Evolutionary conservation across 1,140 invertebrate species (phyloP).

Genomic region (Lordiphosa stackelbergi): DNA sequence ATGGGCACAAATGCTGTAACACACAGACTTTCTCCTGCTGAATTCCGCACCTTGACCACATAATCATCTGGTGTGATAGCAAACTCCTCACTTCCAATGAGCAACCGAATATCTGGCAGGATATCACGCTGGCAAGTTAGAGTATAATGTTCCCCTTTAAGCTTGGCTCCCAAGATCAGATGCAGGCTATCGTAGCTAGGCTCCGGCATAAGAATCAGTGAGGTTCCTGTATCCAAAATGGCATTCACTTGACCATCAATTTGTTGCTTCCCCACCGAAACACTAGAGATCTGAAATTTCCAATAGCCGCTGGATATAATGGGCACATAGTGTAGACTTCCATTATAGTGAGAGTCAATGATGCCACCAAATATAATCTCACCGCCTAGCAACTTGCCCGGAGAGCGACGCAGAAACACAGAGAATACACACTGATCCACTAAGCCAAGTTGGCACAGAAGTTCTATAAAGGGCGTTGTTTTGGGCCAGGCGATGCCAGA

Average conservation of each 20-base stretch:
- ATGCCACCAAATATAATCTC: constrained; percentile 57
- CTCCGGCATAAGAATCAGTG: constrained; percentile 83
- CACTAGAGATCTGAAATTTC: constrained; percentile 53
- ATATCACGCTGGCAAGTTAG: constrained; percentile 9
- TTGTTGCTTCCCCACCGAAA: constrained; percentile 4
- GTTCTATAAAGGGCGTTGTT: constrained; percentile 95
- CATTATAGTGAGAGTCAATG: constrained; percentile 36
- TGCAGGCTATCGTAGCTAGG: constrained; percentile 74
- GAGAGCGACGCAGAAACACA: constrained; percentile 89
- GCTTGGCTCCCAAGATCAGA: constrained; percentile 3
- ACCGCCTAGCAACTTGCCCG: constrained; percentile 77
- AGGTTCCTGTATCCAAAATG: constrained; percentile 88
- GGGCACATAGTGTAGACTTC: constrained; percentile 57
- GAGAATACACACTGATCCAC: constrained; percentile 91
- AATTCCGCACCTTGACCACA: constrained; percentile 9
- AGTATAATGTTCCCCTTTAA: background rate
- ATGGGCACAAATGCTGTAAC: constrained; percentile 24
- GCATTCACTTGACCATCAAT: constrained; percentile 79
- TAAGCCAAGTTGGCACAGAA: constrained; percentile 90
- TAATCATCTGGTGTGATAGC: constrained; percentile 27
- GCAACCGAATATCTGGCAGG: constrained; percentile 26
- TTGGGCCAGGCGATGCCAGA: constrained; percentile 90
- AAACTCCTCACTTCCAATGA: constrained; percentile 28
- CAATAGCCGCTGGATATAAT: constrained; percentile 50
- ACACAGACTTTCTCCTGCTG: constrained; percentile 8